A percentile compares a stretch with the other conserved stretches of the same genome.
phyloP scores from a whole-genome alignment of 2,888 invertebrate species.

The Tromatobia lineatoria region DNA sequence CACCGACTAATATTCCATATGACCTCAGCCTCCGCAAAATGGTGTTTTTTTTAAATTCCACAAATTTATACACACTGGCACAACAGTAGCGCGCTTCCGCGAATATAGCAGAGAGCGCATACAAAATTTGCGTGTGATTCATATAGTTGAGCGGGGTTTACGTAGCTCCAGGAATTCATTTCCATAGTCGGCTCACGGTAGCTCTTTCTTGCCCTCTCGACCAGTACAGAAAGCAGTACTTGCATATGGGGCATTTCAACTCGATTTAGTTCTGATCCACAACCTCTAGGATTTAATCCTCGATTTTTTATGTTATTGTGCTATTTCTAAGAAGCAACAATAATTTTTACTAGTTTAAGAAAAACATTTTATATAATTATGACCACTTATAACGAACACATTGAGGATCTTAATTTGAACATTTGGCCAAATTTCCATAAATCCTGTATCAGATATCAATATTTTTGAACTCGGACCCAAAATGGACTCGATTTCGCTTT shows the following conservation, averaged over 20 bases:
- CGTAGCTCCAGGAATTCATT: constrained; percentile 54
- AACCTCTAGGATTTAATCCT: too few species aligned
- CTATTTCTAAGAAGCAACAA: too few species aligned
- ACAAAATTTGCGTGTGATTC: constrained; percentile 45
- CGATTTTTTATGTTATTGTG: too few species aligned
- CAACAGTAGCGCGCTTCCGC: constrained; percentile 7
- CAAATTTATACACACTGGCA: constrained; percentile 37
- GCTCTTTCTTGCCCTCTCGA: constrained; percentile 36
- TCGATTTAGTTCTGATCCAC: not conserved
- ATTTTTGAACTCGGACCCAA: too few species aligned
- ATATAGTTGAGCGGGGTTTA: constrained; percentile 42
- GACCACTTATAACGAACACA: too few species aligned
- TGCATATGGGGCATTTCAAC: too few species aligned
- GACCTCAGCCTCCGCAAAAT: not conserved
- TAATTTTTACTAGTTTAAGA: too few species aligned
- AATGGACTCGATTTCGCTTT: too few species aligned
- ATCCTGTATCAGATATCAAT: too few species aligned
- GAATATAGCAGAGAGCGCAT: constrained; percentile 18
- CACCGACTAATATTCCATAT: not conserved
- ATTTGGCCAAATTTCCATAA: too few species aligned
- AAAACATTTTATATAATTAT: too few species aligned
- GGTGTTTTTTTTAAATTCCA: constrained; percentile 30
- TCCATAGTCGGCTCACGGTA: constrained; percentile 52
- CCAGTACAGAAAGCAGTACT: constrained; percentile 1
- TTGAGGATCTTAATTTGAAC: too few species aligned